These are phyloP conservation scores for Bradypus variegatus DNA, from an alignment of 2,797 vertebrate genomes.

Conservation along the genomic window DNA sequence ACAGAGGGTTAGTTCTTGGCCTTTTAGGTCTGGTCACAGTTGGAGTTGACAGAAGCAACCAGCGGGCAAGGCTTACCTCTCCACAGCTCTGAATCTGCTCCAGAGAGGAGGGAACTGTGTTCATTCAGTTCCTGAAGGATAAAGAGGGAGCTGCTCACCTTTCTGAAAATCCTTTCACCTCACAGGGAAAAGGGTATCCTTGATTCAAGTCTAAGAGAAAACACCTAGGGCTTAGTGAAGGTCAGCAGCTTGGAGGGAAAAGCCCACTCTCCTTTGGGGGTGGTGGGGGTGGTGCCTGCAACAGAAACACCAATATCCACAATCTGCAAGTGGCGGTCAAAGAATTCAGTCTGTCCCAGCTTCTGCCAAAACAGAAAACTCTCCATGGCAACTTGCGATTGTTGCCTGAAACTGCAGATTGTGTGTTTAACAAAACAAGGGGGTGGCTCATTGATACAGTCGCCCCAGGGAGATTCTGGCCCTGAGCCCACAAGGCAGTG, in stretches of 20 bases:
- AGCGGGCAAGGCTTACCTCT: background rate
- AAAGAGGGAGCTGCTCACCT: background rate
- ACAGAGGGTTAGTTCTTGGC: background rate
- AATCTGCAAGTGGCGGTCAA: background rate
- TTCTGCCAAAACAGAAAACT: constrained; percentile 18
- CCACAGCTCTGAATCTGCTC: background rate
- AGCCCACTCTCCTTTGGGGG: background rate
- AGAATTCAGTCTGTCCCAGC: background rate
- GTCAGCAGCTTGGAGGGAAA: background rate
- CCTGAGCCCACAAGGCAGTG: background rate
- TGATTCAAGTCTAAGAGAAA: background rate
- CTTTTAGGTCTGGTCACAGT: background rate
- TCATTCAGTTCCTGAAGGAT: background rate
- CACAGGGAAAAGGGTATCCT: background rate
- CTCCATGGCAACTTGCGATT: constrained; percentile 5
- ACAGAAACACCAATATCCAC: background rate
- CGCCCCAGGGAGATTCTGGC: background rate
- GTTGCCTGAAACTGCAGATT: background rate
- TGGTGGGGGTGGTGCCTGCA: background rate
- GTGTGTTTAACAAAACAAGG: background rate
- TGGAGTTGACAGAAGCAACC: background rate
- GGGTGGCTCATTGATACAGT: background rate
- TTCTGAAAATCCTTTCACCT: background rate
- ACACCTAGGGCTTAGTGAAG: background rate
- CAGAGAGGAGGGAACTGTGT: background rate